A percentile compares a stretch with the other conserved stretches of the same genome.
Evolutionary conservation across 2,113 vertebrate species (phyloP).

Genomic region (Poeciliopsis prolifica): DNA sequence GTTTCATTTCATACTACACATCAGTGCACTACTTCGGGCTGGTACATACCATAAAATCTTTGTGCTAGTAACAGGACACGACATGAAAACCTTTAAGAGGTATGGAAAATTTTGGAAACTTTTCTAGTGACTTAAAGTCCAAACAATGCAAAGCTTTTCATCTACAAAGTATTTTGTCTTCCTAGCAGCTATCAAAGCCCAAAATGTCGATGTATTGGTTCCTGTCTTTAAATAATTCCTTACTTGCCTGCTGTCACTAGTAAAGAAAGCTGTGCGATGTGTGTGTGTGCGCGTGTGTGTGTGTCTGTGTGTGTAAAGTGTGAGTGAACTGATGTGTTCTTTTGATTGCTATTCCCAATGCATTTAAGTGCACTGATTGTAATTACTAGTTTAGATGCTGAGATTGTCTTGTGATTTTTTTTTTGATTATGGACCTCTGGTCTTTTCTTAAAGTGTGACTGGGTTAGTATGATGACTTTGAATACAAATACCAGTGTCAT

Average conservation of each 20-base stretch:
- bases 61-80: not conserved
- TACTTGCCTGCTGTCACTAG: slow-evolving; percentile 25
- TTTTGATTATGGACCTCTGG: not conserved
- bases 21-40: not conserved
- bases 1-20: not conserved
- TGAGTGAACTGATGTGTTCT: slow-evolving; percentile 15
- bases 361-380: slow-evolving; percentile 46
- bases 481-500: not conserved
- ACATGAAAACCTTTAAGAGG: not conserved
- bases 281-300: not conserved
- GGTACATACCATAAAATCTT: no score
- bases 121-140: no score
- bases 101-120: no score
- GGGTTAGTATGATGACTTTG: not conserved
- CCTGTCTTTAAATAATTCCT: slow-evolving; percentile 14
- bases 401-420: slow-evolving; percentile 20
- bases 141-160: no score
- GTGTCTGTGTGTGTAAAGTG: not conserved
- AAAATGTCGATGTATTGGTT: slow-evolving; percentile 10
- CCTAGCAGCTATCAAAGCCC: no score
- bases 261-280: slow-evolving; percentile 10
- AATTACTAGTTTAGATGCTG: slow-evolving; percentile 45
- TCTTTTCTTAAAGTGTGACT: not conserved
- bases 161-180: no score
- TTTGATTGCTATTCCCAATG: slow-evolving; percentile 53